Evolutionary conservation across 2,113 vertebrate genomes (phyloP), one percentile per base, ranked within the genome.

Genomic region (Nothoprocta perdicaria): DNA sequence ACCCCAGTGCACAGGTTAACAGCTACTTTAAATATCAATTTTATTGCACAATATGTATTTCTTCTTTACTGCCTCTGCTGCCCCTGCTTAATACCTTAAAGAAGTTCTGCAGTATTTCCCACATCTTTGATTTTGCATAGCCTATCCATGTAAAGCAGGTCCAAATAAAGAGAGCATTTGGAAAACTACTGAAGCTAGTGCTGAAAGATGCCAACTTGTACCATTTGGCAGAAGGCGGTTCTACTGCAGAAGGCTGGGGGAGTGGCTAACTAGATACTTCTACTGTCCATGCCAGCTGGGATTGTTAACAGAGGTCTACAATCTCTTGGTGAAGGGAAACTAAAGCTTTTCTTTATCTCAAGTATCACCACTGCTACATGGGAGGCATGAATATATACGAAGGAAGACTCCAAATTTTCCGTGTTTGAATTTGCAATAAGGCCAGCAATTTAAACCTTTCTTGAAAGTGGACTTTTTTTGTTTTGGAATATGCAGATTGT

Each of bases 281-380:
- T 90, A 95, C 24, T 95, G 97, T 96, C 96, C 96, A 95, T 97
- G 95, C 92, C 96, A 91, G 95, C 40, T 93, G 97, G 96, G 91
- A 84, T 96, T 96, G 87, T 95, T 94, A 96, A 96, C 95, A 97
- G 96, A 96, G 93, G 96, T 93, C 96, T 97, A 96, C 88, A 92
- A 87, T 92, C 96, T 95, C 95, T 96, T 97, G 94, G 94, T 95
- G 57, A 93, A 96, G 97, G 92, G 93, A 96, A 94, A 97, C 45
- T 94, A 95, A 90, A 97, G 93, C 89, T 97, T 97, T 96, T 98
- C 96, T 95, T 98, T 97, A 97, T 97, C 97, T 97, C 97, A 97
- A 97, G 97, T 97, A 98, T 96, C 96, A 97, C 97, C 97, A 98
- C 89, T 97, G 97, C 95, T 98, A 93, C 97, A 97, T 97, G 97